Evolutionary conservation across 2,113 vertebrate genomes (phyloP), one percentile per base, ranked within the genome.

Genomic region (Etheostoma spectabile): DNA sequence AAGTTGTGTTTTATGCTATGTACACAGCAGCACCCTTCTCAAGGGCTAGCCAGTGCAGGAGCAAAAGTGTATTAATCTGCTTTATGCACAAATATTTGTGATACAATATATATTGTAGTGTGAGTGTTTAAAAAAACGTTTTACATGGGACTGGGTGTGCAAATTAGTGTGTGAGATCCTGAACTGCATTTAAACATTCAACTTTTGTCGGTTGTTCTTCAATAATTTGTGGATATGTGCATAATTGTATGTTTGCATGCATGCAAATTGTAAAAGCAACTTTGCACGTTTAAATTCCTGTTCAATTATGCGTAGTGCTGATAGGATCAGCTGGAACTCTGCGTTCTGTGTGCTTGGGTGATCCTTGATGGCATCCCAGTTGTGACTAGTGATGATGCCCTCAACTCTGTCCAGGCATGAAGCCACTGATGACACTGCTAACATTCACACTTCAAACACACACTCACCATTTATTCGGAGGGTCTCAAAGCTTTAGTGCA

Each of bases 281-380:
- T 49, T 57, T 49, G 67, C 56, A 38, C 33, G 38, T 77, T 77
- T 2, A 27, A 27, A 63, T 64, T 19, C 14, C 38, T 72, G 82
- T 61, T 71, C 55, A 88, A 69, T 79, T 76, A 79, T 69, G 73
- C 67, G 48, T 57, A 35, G 61, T 19, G 46, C 68, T 77, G 77
- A 73, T 79, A 86, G 74, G 77, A 84, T 92, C 83, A 88, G 85
- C 65, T 89, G 89, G 90, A 88, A 75, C 79, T 79, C 72, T 66
- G 56, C 3, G 56, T 86, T 80, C 76, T 67, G 69, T 85, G 75
- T 79, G 87, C 84, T 86, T 77, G 85, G 85, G 48, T 74, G 88
- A 38, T 38, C 38, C 38, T 85, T 73, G 65, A 82, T 84, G 70
- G 56, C 51, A 66, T 90, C 86, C 75, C 85, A 77, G 76, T 70